phyloP scores from a whole-genome alignment of 2,888 invertebrate species.

The Marronus borbonicus region DNA sequence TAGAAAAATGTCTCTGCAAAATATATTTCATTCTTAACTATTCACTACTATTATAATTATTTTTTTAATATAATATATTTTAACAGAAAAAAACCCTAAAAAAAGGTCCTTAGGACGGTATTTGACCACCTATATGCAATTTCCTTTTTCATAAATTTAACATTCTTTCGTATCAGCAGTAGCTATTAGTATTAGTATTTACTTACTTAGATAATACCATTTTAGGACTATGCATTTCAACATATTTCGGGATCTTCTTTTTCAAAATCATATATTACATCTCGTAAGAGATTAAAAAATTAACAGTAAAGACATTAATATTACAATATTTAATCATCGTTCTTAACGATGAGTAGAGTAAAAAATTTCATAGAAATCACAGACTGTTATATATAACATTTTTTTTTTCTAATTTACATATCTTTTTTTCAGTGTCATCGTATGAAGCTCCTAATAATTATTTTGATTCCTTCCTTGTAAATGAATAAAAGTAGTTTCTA shows the following conservation, averaged over 20 bases:
- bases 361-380: constrained; percentile 45
- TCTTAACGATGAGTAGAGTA: constrained; percentile 24
- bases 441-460: constrained; percentile 30
- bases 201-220: too few relatives aligned
- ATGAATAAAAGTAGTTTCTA: background rate
- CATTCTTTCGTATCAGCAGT: too few relatives aligned
- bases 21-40: constrained; percentile 12
- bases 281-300: constrained; percentile 1
- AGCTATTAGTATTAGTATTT: too few relatives aligned
- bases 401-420: constrained; percentile 8
- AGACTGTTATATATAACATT: constrained; percentile 37
- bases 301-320: constrained; percentile 21
- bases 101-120: constrained; percentile 36
- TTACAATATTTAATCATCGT: constrained; percentile 23
- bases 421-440: constrained; percentile 4
- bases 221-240: too few relatives aligned
- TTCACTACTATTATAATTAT: background rate
- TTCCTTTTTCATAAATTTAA: background rate
- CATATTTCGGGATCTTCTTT: background rate
- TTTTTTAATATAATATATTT: background rate
- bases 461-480: background rate
- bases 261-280: background rate
- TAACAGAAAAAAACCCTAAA: constrained; percentile 1
- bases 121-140: background rate
- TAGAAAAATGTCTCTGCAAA: constrained; percentile 4